Base-by-base conservation (phyloP, 2,113 vertebrate species). In the Mus spicilegus region DNA sequence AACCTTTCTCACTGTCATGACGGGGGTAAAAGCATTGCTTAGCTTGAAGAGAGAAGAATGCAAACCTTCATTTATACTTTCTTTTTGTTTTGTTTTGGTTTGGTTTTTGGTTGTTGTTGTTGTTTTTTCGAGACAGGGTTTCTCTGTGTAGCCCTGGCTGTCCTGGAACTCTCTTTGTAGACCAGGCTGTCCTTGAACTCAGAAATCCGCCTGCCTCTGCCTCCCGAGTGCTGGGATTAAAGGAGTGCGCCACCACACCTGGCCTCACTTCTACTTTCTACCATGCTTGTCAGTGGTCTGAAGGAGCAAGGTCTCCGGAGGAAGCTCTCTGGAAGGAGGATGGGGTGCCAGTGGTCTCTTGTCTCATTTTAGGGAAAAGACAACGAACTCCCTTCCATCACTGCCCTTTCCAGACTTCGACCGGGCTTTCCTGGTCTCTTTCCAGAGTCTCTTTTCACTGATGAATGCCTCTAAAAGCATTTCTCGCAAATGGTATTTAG, bases 381-480 rank as follows among this genome's bases (percentile, higher is more conserved):
- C 67, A 36, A 82, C 61, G 54, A 19, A 13, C 49, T 49, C 39
- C 78, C 16, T 30, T 54, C 42, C 75, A 0, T 22, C 72, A 24
- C 3, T 24, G 65, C 26, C 67, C 36, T 91, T 92, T 93, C 42
- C 49, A 80, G 87, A 78, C 81, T 86, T 67, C 49, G 14, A 30
- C 24, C 85, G 86, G 81, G 46, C 17, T 75, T 73, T 90, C 85
- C 42, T 67, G 75, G 87, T 69, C 91, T 80, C 65, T 36, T 69
- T 73, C 93, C 10, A n/a, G 49, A 22, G 28, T 58, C 76, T 89
- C 84, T 94, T 72, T 82, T 58, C 80, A 61, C 51, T 20, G 77
- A 72, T 7, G 75, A 95, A 84, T 87, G 94, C 95, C 82, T 97
- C 82, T 77, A 81, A 80, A 56, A 63, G 54, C 73, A 24, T n/a